A percentile compares a stretch with the other conserved stretches of the same genome.
Evolutionary conservation across 2,888 invertebrate species (phyloP).

Genomic region (Slavum lentiscoides): DNA sequence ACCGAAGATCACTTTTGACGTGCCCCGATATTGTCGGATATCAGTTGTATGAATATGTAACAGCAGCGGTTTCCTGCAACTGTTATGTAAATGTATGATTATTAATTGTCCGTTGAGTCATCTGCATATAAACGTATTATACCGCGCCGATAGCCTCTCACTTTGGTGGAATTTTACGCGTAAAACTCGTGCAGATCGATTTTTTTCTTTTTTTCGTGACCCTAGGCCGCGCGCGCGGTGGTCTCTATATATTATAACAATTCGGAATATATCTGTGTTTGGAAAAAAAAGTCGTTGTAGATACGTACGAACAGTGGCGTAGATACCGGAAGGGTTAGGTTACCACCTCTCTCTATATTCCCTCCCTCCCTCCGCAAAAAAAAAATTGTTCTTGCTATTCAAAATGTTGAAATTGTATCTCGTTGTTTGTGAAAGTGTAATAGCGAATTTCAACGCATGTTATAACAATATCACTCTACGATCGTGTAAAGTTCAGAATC

Average conservation of each 20-base stretch:
- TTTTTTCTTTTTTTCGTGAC: slow-evolving; percentile 13
- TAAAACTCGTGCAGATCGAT: background rate
- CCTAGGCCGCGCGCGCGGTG: background rate
- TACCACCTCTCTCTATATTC: too few relatives aligned
- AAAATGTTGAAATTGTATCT: too few relatives aligned
- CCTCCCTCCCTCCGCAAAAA: background rate
- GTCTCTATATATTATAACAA: background rate
- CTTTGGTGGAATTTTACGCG: slow-evolving; percentile 19
- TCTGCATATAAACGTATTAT: background rate
- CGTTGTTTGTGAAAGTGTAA: too few relatives aligned
- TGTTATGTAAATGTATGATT: slow-evolving; percentile 31
- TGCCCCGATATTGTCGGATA: background rate
- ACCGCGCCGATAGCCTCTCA: slow-evolving; percentile 41
- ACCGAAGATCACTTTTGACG: background rate
- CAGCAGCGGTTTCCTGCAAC: background rate
- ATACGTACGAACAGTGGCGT: too few relatives aligned
- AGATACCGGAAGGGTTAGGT: too few relatives aligned
- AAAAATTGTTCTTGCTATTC: too few relatives aligned
- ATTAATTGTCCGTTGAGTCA: slow-evolving; percentile 19
- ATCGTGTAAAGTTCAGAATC: too few relatives aligned
- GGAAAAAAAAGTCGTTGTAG: too few relatives aligned
- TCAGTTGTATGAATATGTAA: too few relatives aligned
- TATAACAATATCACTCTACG: too few relatives aligned
- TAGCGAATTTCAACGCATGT: too few relatives aligned
- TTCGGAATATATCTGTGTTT: background rate